Evolutionary conservation across 2,797 vertebrate genomes (phyloP).

Genomic region (Chaetodon trifasciatus): DNA sequence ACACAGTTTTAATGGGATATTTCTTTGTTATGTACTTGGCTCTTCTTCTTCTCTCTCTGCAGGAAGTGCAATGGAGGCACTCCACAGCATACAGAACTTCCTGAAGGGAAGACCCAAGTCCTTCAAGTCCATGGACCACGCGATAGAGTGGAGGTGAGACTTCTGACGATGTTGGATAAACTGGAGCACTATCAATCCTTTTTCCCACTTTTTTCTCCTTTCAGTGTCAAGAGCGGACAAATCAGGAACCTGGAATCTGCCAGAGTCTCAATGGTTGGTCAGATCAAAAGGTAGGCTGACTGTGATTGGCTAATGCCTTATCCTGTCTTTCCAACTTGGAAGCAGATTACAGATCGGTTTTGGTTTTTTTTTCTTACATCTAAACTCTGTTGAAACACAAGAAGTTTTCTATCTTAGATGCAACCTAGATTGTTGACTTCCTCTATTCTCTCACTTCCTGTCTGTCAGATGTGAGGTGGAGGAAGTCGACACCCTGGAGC

Average conservation of each 20-base stretch:
- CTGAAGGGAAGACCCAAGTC: constrained; percentile 79
- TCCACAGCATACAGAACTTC: constrained; percentile 83
- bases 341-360: not conserved
- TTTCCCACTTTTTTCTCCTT: not conserved
- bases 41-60: not conserved
- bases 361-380: not conserved
- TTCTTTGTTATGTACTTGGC: not conserved
- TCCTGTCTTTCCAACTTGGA: no score
- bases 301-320: not conserved
- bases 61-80: constrained; percentile 80
- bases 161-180: not conserved
- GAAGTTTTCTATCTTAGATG: no score
- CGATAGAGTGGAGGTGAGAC: constrained; percentile 82
- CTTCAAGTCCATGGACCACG: constrained; percentile 83
- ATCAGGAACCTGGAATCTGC: constrained; percentile 84
- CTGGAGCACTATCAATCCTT: not conserved
- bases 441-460: not conserved
- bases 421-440: not conserved
- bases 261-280: constrained; percentile 83
- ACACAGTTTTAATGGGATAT: not conserved
- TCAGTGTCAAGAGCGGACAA: constrained; percentile 82
- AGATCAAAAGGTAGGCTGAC: constrained; percentile 77
- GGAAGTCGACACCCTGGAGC: constrained; percentile 59
- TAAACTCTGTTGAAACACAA: not conserved
- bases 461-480: constrained; percentile 73